Base-by-base conservation (phyloP, 2,113 vertebrate species). In the Coracopsis vasa region DNA sequence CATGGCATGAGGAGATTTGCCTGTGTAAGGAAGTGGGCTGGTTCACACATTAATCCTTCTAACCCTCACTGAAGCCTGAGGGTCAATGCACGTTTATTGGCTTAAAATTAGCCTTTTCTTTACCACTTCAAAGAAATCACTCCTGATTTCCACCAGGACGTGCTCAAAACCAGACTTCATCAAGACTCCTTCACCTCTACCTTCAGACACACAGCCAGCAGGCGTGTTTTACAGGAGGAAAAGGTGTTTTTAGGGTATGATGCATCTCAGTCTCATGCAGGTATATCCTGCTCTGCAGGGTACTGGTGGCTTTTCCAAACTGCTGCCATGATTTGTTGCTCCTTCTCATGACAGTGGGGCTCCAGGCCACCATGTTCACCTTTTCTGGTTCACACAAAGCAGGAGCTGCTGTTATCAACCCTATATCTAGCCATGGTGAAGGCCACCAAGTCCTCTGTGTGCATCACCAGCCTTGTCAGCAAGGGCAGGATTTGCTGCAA, bases 61-160 rank as follows among this genome's bases (percentile, higher is more conserved):
- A 83, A 78, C 60, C 50, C 35, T 65, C 41, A 61, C 53, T 56
- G 67, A 77, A 86, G 86, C 75, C 82, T 60, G 45, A 88, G 50
- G 67, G 67, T 66, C 81, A 86, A 88, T 73, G 90, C 78, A 77
- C 13, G 2, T 93, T 82, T 92, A 92, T 20, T 85, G 66, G 58
- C 79, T 93, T 95, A 94, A 94, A 95, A 94, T 92, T 61, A 82
- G 51, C 35, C 20, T 80, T 90, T 88, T 67, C 66, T 67, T 81
- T 91, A 48, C 28, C 44, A 82, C 48, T 72, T 94, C 1, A 37
- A 92, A 90, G 79, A 80, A 80, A 17, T 11, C 39, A 56, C 47
- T 80, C 41, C 66, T 48, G 44, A 73, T 93, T 92, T 92, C 74
- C 85, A 95, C 48, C 48, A 77, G 44, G 48, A 64, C 1, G 0